Evolutionary conservation across 2,113 vertebrate genomes (phyloP), one percentile per base, ranked within the genome.

Genomic region (Oxygymnocypris stewartii): DNA sequence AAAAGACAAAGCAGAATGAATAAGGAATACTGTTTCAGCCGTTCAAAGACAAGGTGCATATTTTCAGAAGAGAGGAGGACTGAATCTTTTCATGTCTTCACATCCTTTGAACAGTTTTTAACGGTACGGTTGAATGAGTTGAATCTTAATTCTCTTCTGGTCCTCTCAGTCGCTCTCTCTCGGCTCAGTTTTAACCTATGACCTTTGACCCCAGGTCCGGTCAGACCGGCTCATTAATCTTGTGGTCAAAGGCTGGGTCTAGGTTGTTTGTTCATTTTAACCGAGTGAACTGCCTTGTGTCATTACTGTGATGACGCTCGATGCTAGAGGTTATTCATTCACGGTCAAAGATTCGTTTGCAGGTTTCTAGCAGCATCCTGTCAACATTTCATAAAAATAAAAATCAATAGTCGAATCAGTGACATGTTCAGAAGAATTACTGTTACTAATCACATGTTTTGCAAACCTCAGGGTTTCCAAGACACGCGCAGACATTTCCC

Each of bases 1-100:
- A 61, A 80, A 80, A 80, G 35, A 80, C 78, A 80, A 80, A 63
- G 78, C 35, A 61, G 49, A 79, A 79, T 79, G 76, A 79, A 79
- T 79, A 79, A 79, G 28, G 57, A 35, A 57, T 79, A 37, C 3
- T 6, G 42, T 51, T 37, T 57, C 49, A 42, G 25, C 8, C 25
- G 3, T 47, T 76, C 28, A 79, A 57, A 63, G 31, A 40, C 35
- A 42, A 80, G 54, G 57, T 40, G 78, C 57, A 80, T 25, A 25
- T 61, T 61, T 80, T 80, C 31, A 59, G 23, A 9, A 78, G 49
- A 35, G 76, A 35, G 76, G 47, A 78, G 14, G 76, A 2, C 28
- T 54, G 76, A 47, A 54, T 78, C 76, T 54, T 78, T 51, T 78
- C 16, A 51, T 78, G 28, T 54, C 49, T 31, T 54, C 28, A 2